Base-by-base conservation (phyloP, 2,888 invertebrate species). In the Blastobasis adustella region DNA sequence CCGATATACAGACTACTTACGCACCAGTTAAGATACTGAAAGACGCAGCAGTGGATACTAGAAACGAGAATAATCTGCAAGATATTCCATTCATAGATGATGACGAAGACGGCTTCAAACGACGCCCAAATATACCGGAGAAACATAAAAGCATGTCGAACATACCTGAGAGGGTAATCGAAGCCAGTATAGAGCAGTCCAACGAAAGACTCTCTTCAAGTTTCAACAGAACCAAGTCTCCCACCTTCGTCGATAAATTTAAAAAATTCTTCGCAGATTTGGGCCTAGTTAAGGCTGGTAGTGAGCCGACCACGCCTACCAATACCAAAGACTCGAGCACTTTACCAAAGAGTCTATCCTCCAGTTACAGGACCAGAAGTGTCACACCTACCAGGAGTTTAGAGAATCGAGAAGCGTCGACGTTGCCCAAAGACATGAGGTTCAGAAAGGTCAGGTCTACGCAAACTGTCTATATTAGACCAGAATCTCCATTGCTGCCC, bases 61-160 rank as follows among this genome's bases (percentile, higher is more conserved):
- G 87, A 59, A 87, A 88, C 56, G 85, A 86, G 47, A 82, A 87
- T 49, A 87, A 87, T 40, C 67, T 86, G 0, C 87, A 88, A 69
- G 88, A 88, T 49, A 85, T 88, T 65, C 88, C 87, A 0, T 88
- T 86, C 45, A 88, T 88, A 52, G 88, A 88, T 45, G 88, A 86
- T 23, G 80, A 82, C 5, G 87, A 87, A 0, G 85, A 87, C 8
- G 79, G 79, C 0, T 70, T 73, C 62, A 79, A 70, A 57, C 59
- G 75, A 53, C 63, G 76, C 49, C 67, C 73, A 4, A 75, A 74
- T 38, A 63, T 80, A 55, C 60, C 82, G 50, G 85, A 85, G 10
- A 85, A 83, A 62, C 85, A 87, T 51, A 86, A 85, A 58, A 84
- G 84, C 54, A 85, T 82, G 69, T 82, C 87, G 0, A 87, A 88